A percentile compares a stretch with the other conserved stretches of the same genome.
These are phyloP conservation scores for Lutraria lutraria DNA, from an alignment of 2,888 invertebrate species.

Conservation along the genomic window DNA sequence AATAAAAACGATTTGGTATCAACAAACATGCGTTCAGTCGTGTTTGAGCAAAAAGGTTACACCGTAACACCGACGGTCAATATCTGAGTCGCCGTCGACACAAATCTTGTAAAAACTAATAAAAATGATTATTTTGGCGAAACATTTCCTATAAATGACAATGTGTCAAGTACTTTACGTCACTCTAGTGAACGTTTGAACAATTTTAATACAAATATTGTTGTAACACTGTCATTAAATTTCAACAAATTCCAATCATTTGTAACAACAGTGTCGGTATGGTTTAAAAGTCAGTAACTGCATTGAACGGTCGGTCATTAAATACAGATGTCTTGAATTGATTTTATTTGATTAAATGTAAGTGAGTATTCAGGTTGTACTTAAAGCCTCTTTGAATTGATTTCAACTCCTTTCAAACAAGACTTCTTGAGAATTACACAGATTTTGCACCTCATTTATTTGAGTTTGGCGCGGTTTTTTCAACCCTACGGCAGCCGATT, in stretches of 20 bases:
- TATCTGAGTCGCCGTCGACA: conserved; percentile 29
- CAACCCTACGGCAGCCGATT: too few relatives aligned
- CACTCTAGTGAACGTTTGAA: conserved; percentile 42
- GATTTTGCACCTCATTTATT: too few relatives aligned
- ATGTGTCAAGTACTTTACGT: conserved; percentile 48
- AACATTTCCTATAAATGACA: conserved; percentile 56
- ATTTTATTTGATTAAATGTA: background rate
- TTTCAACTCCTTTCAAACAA: too few relatives aligned
- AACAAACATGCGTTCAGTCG: background rate
- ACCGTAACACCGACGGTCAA: background rate
- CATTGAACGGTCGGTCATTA: background rate
- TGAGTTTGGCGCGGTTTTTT: too few relatives aligned
- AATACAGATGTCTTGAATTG: background rate
- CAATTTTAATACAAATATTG: conserved; percentile 24
- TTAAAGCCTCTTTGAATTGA: too few relatives aligned
- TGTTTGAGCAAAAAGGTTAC: background rate
- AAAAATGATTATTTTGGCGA: conserved; percentile 39
- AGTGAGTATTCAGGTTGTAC: too few relatives aligned
- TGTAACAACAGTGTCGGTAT: background rate
- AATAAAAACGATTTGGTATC: background rate
- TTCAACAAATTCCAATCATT: conserved; percentile 6
- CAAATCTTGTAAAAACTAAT: conserved; percentile 54
- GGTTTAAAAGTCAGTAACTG: background rate
- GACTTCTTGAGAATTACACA: too few relatives aligned
- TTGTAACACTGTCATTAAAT: background rate